A percentile compares a stretch with the other conserved stretches of the same genome.
These are phyloP conservation scores for Galaxias olidus DNA, from an alignment of 2,797 vertebrate species.

Conservation along the genomic window DNA sequence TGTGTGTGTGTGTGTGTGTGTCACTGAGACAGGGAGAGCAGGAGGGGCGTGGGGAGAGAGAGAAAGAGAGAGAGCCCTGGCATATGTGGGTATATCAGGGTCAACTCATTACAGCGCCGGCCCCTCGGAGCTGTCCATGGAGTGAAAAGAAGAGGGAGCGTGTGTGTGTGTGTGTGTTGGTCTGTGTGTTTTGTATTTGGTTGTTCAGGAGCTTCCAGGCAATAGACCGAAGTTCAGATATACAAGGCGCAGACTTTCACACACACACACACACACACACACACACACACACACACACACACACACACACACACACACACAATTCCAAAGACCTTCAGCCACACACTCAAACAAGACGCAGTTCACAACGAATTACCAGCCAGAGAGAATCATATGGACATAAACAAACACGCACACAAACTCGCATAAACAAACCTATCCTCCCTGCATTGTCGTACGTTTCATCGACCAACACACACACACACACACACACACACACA, in stretches of 20 bases:
- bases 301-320: neutral
- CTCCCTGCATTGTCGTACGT: neutral
- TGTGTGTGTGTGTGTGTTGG: no score
- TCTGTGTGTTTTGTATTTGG: no score
- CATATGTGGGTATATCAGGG: no score
- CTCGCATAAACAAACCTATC: neutral
- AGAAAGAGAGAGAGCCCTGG: no score
- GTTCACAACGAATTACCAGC: neutral
- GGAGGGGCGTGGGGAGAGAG: no score
- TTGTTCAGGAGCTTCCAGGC: no score
- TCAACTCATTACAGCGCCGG: no score
- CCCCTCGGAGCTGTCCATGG: no score
- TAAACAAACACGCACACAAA: neutral
- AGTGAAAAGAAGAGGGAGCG: no score
- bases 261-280: neutral
- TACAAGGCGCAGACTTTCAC: neutral
- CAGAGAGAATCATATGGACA: neutral
- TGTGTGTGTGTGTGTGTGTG: conserved; percentile 3
- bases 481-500: conserved; percentile 1
- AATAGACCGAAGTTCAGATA: neutral
- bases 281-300: neutral
- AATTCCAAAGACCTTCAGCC: no score
- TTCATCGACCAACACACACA: neutral
- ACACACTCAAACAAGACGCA: no score
- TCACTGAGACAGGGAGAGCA: neutral